A percentile compares a stretch with the other conserved stretches of the same genome.
These are phyloP conservation scores for Mellilla xanthometata DNA, from an alignment of 2,888 invertebrate species.

Conservation along the genomic window DNA sequence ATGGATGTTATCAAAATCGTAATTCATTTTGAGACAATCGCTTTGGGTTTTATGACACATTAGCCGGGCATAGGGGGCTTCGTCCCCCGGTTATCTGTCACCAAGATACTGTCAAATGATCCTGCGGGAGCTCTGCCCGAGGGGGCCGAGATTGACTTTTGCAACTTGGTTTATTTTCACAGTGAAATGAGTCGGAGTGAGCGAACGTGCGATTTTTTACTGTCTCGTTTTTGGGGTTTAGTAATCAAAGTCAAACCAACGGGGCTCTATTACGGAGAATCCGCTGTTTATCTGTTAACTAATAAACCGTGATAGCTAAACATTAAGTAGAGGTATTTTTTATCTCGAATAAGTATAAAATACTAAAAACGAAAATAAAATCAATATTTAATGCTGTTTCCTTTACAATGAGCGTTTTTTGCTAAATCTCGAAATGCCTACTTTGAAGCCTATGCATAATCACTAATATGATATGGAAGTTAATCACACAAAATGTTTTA, in stretches of 20 bases:
- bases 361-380: no score
- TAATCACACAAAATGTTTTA: background rate
- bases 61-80: slow-evolving; percentile 51
- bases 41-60: slow-evolving; percentile 76
- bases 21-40: slow-evolving; percentile 68
- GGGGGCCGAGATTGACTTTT: slow-evolving; percentile 48
- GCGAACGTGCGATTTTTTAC: background rate
- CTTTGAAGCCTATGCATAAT: background rate
- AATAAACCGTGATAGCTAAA: no score
- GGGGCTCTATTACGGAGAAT: no score
- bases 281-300: no score
- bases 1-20: slow-evolving; percentile 49
- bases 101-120: slow-evolving; percentile 71
- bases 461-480: no score
- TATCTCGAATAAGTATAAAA: no score
- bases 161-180: slow-evolving; percentile 30
- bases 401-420: no score
- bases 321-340: no score
- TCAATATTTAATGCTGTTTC: no score
- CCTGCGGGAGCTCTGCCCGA: slow-evolving; percentile 51
- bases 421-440: no score
- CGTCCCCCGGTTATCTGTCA: slow-evolving; percentile 65
- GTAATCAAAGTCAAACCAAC: no score
- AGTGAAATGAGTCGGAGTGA: slow-evolving; percentile 10
- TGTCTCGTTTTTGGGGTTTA: no score